Evolutionary conservation across 2,113 vertebrate species (phyloP).

Genomic region (Pedionomus torquatus): DNA sequence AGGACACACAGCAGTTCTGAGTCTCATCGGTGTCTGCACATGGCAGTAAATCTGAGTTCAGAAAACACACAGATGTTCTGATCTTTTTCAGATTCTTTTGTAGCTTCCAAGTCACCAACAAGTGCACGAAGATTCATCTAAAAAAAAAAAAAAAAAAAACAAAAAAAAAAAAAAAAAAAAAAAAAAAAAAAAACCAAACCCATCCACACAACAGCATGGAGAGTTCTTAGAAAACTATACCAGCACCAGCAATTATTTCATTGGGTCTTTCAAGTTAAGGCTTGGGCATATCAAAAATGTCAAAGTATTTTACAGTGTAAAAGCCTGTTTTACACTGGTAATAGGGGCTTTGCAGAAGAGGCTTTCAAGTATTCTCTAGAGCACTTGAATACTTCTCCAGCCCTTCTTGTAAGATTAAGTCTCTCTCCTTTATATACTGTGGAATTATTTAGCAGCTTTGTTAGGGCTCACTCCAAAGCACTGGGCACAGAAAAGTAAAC

Average conservation of each 20-base stretch:
- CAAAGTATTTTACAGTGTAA: constrained; percentile 3
- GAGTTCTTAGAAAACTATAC: not conserved
- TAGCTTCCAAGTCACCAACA: not conserved
- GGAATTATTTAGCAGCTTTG: constrained; percentile 21
- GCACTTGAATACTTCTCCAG: constrained; percentile 34
- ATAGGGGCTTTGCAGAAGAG: constrained; percentile 39
- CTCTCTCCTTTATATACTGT: not conserved
- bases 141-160: not conserved
- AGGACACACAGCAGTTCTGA: not conserved
- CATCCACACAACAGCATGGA: not conserved
- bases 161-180: not conserved
- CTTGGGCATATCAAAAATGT: not conserved
- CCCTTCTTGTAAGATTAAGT: constrained; percentile 15
- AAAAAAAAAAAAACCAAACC: no score
- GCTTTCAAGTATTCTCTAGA: constrained; percentile 33
- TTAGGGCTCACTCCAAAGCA: not conserved
- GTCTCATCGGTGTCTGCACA: not conserved
- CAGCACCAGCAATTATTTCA: not conserved
- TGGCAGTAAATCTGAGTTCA: not conserved
- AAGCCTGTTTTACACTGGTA: not conserved
- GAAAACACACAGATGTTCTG: not conserved
- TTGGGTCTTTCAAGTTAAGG: not conserved
- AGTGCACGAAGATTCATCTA: not conserved
- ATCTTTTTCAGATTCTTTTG: not conserved
- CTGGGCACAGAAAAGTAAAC: not conserved